Base-by-base conservation (phyloP, 2,888 invertebrate genomes). In the Phengaris alcon region DNA sequence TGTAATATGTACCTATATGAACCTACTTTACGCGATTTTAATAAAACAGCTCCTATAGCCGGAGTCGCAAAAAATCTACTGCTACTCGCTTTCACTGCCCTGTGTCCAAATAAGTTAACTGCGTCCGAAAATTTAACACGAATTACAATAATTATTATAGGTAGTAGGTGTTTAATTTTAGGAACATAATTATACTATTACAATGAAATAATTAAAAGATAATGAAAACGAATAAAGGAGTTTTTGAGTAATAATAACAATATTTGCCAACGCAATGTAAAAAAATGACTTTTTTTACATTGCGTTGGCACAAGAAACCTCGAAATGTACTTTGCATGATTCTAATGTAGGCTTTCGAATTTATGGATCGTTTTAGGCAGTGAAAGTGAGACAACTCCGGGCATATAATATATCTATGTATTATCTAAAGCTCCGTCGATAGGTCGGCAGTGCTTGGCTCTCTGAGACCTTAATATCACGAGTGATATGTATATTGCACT, bases 401-500 rank as follows among this genome's bases (percentile, higher is more conserved):
- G 9, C 69, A 12, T 8, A 44, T 64, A 35, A 1, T 54, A 35
- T 52, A 52, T 72, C 15, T 52, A 22, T 54, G 52, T 35, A 72
- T 22, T 72, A 72, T 54, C 72, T 72, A 72, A 35, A 72, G 72
- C 52, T 52, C 52, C 72, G 52, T 52, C 54, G 72, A 64, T 70
- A 52, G 12, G 9, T 35, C 72, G 72, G 48, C 70, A 72, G 70
- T 70, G 9, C 13, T 64, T 64, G 64, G 72, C 51, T 70, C 51
- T 15, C 54, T 35, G 54, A 52, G 55, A 44, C 55, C 6, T 44
- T 54, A 51, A 69, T 46, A 46, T 15, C 72, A 69, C 68, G 73
- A 74, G 46, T 82, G 82, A 82, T 82, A 82, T 82, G 81, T 82
- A 76, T 77, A 79, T 78, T 79, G 79, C 80, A 79, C 79, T 77